Conservation (phyloP, 2,113 vertebrate species). For the Gallinago jamesoni region DNA sequence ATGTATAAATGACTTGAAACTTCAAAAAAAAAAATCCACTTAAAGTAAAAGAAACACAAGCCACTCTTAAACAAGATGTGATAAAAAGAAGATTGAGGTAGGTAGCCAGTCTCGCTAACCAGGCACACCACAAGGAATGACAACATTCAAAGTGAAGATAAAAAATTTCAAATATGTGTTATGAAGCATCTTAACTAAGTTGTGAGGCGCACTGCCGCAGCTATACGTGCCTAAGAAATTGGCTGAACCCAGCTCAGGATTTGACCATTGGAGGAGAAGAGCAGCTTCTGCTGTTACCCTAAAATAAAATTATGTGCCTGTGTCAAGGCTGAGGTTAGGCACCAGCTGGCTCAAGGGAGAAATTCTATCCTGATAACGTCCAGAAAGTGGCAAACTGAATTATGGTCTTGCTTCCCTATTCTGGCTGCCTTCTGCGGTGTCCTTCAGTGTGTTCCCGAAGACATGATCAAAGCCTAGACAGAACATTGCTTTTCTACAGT, state of each 20-base stretch:
- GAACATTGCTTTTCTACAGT: background rate
- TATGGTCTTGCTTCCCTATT: background rate
- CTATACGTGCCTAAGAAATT: background rate
- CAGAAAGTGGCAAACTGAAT: background rate
- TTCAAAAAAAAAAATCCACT: background rate
- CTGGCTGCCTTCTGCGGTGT: background rate
- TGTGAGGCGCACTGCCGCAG: background rate
- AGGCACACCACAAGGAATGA: background rate
- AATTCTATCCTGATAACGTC: constrained; percentile 10
- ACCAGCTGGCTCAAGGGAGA: constrained; percentile 1
- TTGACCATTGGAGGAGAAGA: background rate
- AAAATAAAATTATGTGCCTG: background rate
- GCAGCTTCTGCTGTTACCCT: background rate
- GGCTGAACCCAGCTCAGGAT: background rate
- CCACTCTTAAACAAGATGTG: background rate
- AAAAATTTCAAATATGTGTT: background rate
- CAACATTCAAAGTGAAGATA: background rate
- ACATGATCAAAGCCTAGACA: background rate
- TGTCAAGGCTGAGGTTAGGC: background rate
- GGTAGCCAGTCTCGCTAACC: background rate
- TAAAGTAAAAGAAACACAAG: background rate
- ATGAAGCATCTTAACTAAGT: background rate
- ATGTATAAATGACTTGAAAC: background rate
- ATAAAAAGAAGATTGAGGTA: background rate
- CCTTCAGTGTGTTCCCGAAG: background rate